Conservation (phyloP, 2,888 invertebrate species). For the Polydrusus tereticollis region DNA sequence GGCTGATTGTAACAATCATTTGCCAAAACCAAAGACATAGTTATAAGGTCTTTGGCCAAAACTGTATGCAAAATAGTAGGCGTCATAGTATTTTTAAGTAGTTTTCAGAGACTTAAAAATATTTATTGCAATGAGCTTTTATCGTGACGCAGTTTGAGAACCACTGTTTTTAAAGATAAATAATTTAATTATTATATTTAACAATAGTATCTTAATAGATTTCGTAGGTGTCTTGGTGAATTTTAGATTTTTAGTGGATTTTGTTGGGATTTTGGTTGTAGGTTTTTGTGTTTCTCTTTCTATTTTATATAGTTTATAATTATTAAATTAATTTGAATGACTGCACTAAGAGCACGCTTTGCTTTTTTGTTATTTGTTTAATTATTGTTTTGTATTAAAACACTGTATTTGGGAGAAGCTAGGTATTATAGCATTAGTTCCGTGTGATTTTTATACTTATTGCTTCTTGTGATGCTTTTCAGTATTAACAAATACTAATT, state of each 20-base stretch:
- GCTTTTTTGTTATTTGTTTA: slow-evolving; percentile 45
- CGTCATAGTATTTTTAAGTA: too few relatives aligned
- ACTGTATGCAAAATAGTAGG: too few relatives aligned
- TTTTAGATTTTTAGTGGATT: slow-evolving; percentile 40
- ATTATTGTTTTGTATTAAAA: slow-evolving; percentile 17
- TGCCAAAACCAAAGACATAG: too few relatives aligned
- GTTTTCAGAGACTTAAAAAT: too few relatives aligned
- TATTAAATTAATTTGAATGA: slow-evolving; percentile 57
- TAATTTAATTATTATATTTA: background rate
- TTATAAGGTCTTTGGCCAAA: too few relatives aligned
- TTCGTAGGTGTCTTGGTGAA: background rate
- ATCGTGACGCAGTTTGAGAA: background rate
- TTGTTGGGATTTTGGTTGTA: slow-evolving; percentile 23
- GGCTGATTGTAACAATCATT: too few relatives aligned
- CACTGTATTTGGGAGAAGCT: slow-evolving; percentile 60
- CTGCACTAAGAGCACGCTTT: slow-evolving; percentile 61
- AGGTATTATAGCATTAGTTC: slow-evolving; percentile 56
- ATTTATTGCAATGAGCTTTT: too few relatives aligned
- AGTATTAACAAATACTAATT: slow-evolving; percentile 24
- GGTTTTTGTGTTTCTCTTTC: slow-evolving; percentile 13
- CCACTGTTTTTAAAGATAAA: background rate
- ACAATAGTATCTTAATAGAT: background rate
- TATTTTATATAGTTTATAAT: slow-evolving; percentile 38
- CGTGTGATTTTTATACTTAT: slow-evolving; percentile 21
- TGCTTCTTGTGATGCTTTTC: slow-evolving; percentile 3